Evolutionary conservation across 2,113 vertebrate species (phyloP), one percentile per base, ranked within the genome.

Genomic region (Desmodus rotundus): DNA sequence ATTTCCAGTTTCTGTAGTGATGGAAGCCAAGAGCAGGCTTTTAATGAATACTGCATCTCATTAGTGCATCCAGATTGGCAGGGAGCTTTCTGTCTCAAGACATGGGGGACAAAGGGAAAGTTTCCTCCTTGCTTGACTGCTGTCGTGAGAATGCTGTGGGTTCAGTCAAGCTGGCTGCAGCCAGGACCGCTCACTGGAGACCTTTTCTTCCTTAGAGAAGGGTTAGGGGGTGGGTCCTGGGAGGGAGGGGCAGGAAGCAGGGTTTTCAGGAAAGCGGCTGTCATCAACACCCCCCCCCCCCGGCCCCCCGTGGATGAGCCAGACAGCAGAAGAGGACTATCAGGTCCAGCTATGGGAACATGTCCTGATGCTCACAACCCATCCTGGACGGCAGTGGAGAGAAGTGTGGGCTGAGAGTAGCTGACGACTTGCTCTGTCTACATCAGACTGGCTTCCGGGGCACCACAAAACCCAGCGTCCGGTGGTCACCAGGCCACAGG

Each of bases 391-490:
- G 73, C 96, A 67, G 63, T 22, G 11, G 78, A 43, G 85, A 96
- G 93, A 96, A 95, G 97, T 96, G 93, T 26, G 92, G 97, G 91
- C 96, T 36, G 15, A 95, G 87, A 88, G 87, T 84, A 78, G 86
- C 89, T 94, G 92, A 86, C 97, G 92, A 88, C 87, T 87, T 87
- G 95, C 83, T 97, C 83, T 94, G 70, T 93, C 78, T 97, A 94
- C 96, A 92, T 56, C 97, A 93, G 94, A 54, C 96, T 96, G 97
- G 96, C 93, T 96, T 56, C 41, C 3, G 22, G 78, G 56, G 61
- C 31, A 41, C 88, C 94, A 83, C 65, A 26, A 95, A 45, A 88
- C 77, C 92, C 20, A 67, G 74, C 3, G 56, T 74, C 91, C 5
- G 50, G 85, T 33, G 67, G 41, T 56, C 72, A 22, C 14, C 74